Conservation (phyloP, 2,797 vertebrate species). For the Carapus acus region DNA sequence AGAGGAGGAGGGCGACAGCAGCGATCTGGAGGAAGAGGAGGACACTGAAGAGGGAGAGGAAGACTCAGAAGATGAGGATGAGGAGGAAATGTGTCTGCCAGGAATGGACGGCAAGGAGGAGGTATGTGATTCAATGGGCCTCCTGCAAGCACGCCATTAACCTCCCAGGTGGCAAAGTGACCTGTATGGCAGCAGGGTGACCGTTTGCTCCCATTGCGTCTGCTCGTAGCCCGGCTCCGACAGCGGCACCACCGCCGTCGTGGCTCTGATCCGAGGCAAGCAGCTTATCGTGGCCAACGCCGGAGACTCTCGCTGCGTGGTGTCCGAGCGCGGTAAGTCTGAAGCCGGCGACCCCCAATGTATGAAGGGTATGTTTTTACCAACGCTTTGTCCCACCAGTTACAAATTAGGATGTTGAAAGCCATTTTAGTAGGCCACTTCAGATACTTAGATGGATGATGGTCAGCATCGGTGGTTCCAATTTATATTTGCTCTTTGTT, state of each 20-base stretch:
- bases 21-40: constrained; percentile 79
- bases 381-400: too few relatives aligned
- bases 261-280: constrained; percentile 92
- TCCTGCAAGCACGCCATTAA: too few relatives aligned
- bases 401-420: too few relatives aligned
- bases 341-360: background rate
- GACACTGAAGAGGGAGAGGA: constrained; percentile 79
- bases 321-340: constrained; percentile 79
- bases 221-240: constrained; percentile 87
- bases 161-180: too few relatives aligned
- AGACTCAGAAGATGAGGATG: constrained; percentile 74
- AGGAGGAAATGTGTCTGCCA: constrained; percentile 91
- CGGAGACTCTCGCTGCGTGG: constrained; percentile 95
- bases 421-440: too few relatives aligned
- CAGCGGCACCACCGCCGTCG: constrained; percentile 94
- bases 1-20: constrained; percentile 82
- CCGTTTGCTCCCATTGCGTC: background rate
- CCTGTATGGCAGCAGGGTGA: too few relatives aligned
- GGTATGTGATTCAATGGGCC: constrained; percentile 63
- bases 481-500: background rate
- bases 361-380: background rate
- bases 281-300: constrained; percentile 98
- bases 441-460: constrained; percentile 1
- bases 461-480: too few relatives aligned
- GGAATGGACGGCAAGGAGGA: constrained; percentile 99